Evolutionary conservation across 2,797 vertebrate genomes (phyloP).

Genomic region (Falco biarmicus): DNA sequence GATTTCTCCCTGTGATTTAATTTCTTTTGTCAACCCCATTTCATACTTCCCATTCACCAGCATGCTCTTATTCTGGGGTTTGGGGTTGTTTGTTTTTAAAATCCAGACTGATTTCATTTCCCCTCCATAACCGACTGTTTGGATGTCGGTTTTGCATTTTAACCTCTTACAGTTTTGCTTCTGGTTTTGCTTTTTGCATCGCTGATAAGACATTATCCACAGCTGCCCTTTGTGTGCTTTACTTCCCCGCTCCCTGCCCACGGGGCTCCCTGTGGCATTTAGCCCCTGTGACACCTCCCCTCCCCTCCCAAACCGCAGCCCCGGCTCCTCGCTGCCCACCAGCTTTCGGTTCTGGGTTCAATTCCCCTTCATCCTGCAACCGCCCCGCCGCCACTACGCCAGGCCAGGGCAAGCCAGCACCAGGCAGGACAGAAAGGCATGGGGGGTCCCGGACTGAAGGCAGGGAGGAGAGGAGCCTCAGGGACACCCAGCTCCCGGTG

Average conservation of each 20-base stretch:
- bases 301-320: neutral
- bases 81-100: neutral
- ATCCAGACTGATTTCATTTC: slow-evolving; percentile 31
- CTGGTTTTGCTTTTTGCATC: neutral
- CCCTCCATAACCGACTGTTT: neutral
- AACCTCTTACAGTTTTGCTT: neutral
- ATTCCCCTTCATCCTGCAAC: neutral
- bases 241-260: neutral
- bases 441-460: neutral
- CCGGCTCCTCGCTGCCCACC: neutral
- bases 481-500: neutral
- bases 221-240: neutral
- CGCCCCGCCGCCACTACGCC: neutral
- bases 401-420: neutral
- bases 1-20: neutral
- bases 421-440: neutral
- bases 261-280: neutral
- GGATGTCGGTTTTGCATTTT: neutral
- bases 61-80: neutral
- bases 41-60: neutral
- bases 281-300: neutral
- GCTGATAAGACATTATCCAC: neutral
- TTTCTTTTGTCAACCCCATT: neutral
- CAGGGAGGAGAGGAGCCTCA: neutral
- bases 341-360: neutral